phyloP scores from a whole-genome alignment of 2,888 invertebrate genomes.

The Monochamus alternatus region DNA sequence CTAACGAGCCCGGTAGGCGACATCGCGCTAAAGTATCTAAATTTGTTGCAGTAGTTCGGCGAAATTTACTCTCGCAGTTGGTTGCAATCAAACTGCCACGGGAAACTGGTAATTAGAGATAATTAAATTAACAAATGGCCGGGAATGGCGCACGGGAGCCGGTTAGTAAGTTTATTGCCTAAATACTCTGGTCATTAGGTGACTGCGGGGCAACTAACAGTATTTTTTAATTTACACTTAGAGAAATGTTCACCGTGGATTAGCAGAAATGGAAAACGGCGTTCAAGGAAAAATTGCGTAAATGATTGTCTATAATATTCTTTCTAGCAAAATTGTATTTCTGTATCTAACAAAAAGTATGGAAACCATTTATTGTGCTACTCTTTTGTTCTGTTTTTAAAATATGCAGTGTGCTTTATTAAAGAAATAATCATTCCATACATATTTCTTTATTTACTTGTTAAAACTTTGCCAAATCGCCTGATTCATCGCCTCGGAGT shows the following conservation, averaged over 20 bases:
- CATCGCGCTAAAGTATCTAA: conserved; percentile 28
- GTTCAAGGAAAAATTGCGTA: no score
- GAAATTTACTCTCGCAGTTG: conserved; percentile 32
- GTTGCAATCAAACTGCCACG: conserved; percentile 37
- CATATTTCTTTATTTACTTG: no score
- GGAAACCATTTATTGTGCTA: no score
- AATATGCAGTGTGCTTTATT: no score
- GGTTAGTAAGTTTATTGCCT: conserved; percentile 14
- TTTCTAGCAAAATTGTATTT: no score
- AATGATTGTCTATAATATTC: no score
- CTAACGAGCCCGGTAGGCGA: conserved; percentile 31
- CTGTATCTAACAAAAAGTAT: no score
- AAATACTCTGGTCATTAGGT: conserved; percentile 14
- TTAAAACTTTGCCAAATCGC: no score
- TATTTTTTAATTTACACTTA: background rate
- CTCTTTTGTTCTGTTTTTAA: no score
- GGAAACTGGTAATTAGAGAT: conserved; percentile 48
- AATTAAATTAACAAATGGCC: conserved; percentile 50
- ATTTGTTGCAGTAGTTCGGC: conserved; percentile 33
- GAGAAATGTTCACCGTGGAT: background rate
- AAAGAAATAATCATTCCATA: no score
- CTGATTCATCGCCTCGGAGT: no score
- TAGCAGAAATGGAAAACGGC: background rate
- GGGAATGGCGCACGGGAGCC: conserved; percentile 22
- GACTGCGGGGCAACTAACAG: background rate